These are phyloP conservation scores for Rotaria macrura DNA, from an alignment of 2,888 invertebrate species.

Conservation along the genomic window DNA sequence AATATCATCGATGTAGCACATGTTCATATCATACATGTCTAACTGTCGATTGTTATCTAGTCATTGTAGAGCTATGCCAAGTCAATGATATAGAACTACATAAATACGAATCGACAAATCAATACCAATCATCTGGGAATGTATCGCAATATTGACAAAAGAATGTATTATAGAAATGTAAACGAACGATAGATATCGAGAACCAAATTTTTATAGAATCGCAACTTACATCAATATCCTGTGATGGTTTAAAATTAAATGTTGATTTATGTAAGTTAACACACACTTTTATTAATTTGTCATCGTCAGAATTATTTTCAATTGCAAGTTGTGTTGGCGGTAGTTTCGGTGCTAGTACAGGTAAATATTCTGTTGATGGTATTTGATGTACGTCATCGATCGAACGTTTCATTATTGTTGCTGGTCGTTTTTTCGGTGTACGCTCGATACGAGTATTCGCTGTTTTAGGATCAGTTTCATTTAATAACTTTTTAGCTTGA, in stretches of 20 bases:
- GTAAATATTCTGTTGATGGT: neutral
- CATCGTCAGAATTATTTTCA: neutral
- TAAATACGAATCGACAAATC: no score
- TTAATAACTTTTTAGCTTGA: constrained; percentile 24
- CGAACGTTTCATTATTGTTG: neutral
- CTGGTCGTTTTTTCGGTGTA: neutral
- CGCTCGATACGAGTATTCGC: neutral
- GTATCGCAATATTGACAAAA: no score
- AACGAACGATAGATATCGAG: no score
- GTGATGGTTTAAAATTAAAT: neutral
- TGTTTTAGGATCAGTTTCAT: constrained; percentile 14
- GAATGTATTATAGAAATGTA: no score
- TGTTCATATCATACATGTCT: no score
- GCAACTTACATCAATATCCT: neutral
- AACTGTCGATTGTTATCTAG: no score
- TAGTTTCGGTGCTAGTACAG: neutral
- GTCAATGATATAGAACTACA: no score
- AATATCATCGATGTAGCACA: no score
- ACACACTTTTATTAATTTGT: neutral
- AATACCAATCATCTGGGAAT: no score
- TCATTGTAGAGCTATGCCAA: no score
- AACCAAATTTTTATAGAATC: no score
- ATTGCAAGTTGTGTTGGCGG: neutral
- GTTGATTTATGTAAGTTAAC: neutral
- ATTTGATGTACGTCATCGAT: neutral